These are phyloP conservation scores for Portevinia maculata DNA, from an alignment of 2,888 invertebrate species.

Conservation along the genomic window DNA sequence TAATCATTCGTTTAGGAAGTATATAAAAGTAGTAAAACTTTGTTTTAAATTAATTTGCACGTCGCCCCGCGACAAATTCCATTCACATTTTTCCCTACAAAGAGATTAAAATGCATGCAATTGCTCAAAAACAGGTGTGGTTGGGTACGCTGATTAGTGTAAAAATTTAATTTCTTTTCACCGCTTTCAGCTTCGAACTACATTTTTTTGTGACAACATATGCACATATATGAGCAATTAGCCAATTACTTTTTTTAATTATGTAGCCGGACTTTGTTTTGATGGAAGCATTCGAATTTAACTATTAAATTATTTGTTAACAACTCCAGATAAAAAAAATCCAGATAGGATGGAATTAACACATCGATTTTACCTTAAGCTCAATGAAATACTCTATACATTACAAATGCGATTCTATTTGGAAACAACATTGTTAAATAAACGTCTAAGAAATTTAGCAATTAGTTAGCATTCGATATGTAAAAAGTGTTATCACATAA, in stretches of 20 bases:
- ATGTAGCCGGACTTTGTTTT: constrained; percentile 27
- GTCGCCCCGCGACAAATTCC: constrained; percentile 9
- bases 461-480: constrained; percentile 12
- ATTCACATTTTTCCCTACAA: constrained; percentile 27
- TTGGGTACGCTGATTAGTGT: constrained; percentile 22
- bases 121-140: constrained; percentile 38
- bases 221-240: constrained; percentile 23
- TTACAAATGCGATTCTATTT: no score
- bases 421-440: no score
- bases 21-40: constrained; percentile 1
- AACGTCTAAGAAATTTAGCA: no score
- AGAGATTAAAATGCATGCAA: constrained; percentile 32
- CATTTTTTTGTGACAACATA: constrained; percentile 9
- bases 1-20: neutral
- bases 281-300: constrained; percentile 53
- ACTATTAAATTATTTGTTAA: constrained; percentile 20
- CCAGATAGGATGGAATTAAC: no score
- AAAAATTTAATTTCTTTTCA: constrained; percentile 31
- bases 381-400: neutral
- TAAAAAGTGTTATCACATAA: neutral
- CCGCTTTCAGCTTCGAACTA: constrained; percentile 31
- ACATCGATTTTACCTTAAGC: constrained; percentile 24
- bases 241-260: constrained; percentile 14
- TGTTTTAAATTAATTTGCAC: neutral
- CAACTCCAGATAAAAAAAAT: constrained; percentile 18